phyloP scores from a whole-genome alignment of 2,888 invertebrate genomes.

The Scaptomyza polygonia region DNA sequence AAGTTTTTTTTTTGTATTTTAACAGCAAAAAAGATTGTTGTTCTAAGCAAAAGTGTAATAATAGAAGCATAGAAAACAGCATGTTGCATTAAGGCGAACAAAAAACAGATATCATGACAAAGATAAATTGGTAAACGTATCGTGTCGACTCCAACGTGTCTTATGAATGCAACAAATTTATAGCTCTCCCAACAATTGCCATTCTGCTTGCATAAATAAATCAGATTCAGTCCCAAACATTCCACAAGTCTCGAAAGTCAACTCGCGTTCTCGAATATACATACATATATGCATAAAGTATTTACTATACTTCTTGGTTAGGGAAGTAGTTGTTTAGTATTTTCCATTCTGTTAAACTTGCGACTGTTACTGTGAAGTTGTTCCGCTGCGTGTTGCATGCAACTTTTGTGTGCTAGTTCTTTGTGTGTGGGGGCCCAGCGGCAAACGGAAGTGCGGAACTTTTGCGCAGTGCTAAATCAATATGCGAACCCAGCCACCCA shows the following conservation, averaged over 20 bases:
- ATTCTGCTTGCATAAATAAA: conserved; percentile 9
- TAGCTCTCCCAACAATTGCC: conserved; percentile 1
- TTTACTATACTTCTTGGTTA: conserved; percentile 23
- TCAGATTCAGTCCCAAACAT: conserved; percentile 9
- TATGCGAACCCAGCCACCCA: conserved; percentile 14
- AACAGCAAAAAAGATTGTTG: background rate
- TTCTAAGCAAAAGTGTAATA: background rate
- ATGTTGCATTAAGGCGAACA: background rate
- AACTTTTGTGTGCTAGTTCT: conserved; percentile 33
- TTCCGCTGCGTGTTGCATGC: conserved; percentile 29
- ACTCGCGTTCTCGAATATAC: conserved; percentile 21
- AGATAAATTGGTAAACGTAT: background rate
- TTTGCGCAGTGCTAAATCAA: conserved; percentile 50
- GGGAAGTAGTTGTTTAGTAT: conserved; percentile 37
- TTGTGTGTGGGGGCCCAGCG: conserved; percentile 13
- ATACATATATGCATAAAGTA: background rate
- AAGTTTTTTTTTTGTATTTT: too few species aligned
- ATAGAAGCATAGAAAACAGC: background rate
- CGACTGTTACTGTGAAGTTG: conserved; percentile 30
- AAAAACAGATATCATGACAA: background rate
- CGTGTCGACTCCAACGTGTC: background rate
- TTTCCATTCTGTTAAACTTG: conserved; percentile 27
- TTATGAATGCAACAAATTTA: conserved; percentile 7
- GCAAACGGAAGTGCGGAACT: conserved; percentile 36
- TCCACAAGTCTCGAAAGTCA: conserved; percentile 34